Base-by-base conservation (phyloP, 2,888 invertebrate genomes). In the Tenthredo notha region DNA sequence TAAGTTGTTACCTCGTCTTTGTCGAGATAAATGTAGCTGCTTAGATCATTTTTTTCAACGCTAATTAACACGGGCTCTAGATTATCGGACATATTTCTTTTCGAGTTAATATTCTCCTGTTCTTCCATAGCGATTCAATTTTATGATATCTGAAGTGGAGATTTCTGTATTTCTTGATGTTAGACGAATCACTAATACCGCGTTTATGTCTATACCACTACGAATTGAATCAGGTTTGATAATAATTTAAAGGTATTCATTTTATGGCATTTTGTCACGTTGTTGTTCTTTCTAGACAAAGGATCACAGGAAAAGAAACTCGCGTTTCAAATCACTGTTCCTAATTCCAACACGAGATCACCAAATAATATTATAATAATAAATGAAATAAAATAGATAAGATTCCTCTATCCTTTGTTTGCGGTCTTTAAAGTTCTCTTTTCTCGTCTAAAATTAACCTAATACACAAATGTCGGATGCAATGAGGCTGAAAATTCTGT, bases 1-100 rank as follows among this genome's bases (percentile, higher is more conserved):
- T 58, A 33, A 47, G 29, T 43, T 72, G 21, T 85, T 72, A 87
- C 88, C 85, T 87, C 87, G 21, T 87, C 84, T 47, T 87, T 87
- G 54, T 86, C 84, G 1, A 88, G 82, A 33, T 84, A 85, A 74
- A 88, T 88, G 43, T 86, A 84, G 84, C 84, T 84, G 21, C 77
- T 67, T 47, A 72, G 85, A 43, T 74, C n/a, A 6, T 82, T 84
- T 29, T 84, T 86, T 77, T 75, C 70, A 67, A 87, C 84, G 74
- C 78, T 65, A 0, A 86, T 65, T 47, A 87, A 85, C 18, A 87
- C 75, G 50, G 86, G 86, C 67, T 86, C 86, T 7, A 78, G 10
- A 25, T 85, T 85, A 72, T 86, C 67, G 3, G 77, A 58, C 25
- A 87, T 37, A 37, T 84, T 61, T 74, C 87, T 82, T 77, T 88